Conservation (phyloP, 2,797 vertebrate genomes). For the Remorina albescens region DNA sequence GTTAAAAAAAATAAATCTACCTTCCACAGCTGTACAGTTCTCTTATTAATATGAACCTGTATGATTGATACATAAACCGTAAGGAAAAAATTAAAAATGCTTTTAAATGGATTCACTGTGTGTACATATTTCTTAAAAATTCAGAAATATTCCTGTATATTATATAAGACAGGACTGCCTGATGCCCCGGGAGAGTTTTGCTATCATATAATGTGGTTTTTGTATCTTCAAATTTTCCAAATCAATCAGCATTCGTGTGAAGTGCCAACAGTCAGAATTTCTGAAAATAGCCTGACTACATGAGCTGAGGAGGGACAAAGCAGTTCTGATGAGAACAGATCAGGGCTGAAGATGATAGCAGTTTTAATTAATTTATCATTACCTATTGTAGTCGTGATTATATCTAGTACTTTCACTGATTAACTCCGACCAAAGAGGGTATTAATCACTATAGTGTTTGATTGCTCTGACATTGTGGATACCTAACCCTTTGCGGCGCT, state of each 20-base stretch:
- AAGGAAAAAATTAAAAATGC: not conserved
- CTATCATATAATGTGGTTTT: not conserved
- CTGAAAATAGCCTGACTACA: not conserved
- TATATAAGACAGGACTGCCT: not conserved
- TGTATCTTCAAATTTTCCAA: constrained; percentile 2
- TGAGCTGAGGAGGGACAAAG: no score
- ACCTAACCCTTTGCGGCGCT: not conserved
- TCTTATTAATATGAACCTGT: not conserved
- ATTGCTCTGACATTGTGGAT: constrained; percentile 26
- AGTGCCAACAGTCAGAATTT: constrained; percentile 1
- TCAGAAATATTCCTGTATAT: not conserved
- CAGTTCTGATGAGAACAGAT: no score
- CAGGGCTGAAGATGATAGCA: constrained; percentile 23
- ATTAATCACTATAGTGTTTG: constrained; percentile 35
- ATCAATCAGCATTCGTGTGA: not conserved
- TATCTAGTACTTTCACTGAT: constrained; percentile 36
- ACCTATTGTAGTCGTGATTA: constrained; percentile 34
- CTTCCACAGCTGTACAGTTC: not conserved
- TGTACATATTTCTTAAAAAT: not conserved
- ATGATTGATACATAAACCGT: not conserved
- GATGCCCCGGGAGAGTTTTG: not conserved
- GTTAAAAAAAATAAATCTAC: not conserved
- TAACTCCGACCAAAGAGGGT: constrained; percentile 21
- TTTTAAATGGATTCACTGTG: not conserved
- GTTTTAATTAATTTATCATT: constrained; percentile 27